phyloP scores from a whole-genome alignment of 2,797 vertebrate species.

The Lophius americanus region DNA sequence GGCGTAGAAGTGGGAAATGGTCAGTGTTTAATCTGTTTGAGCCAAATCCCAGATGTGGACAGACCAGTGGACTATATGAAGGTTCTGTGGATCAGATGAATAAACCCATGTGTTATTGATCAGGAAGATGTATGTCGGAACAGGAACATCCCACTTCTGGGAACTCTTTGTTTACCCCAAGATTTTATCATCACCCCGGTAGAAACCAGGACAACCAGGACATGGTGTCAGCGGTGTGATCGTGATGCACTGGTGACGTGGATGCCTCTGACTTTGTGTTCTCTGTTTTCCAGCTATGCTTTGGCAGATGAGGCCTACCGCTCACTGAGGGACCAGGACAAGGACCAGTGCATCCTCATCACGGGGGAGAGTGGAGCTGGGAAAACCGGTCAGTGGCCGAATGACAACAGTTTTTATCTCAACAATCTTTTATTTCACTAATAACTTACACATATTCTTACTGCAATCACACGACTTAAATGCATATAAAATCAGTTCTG shows the following conservation, averaged over 20 bases:
- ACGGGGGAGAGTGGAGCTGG: slow-evolving; percentile 98
- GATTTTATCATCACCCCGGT: not conserved
- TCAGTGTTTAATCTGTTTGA: slow-evolving; percentile 23
- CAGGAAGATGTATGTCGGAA: slow-evolving; percentile 36
- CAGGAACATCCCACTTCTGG: not conserved
- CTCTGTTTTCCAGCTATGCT: slow-evolving; percentile 87
- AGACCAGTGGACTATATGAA: slow-evolving; percentile 56
- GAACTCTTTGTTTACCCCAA: slow-evolving; percentile 22
- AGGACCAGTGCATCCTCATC: slow-evolving; percentile 99
- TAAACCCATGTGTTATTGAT: slow-evolving; percentile 62
- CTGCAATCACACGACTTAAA: not conserved
- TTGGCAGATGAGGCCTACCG: slow-evolving; percentile 97
- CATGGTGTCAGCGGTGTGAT: not conserved
- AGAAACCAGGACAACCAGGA: slow-evolving; percentile 10
- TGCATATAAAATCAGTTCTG: too few species aligned
- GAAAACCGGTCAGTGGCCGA: slow-evolving; percentile 89
- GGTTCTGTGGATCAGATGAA: slow-evolving; percentile 47
- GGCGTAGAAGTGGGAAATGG: slow-evolving; percentile 16
- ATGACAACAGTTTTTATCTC: not conserved
- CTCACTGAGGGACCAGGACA: slow-evolving; percentile 97
- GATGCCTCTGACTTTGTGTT: slow-evolving; percentile 9
- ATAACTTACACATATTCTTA: not conserved
- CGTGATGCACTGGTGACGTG: not conserved
- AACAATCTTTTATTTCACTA: not conserved
- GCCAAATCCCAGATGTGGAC: slow-evolving; percentile 36